These are phyloP conservation scores for Lysandra bellargus DNA, from an alignment of 2,888 invertebrate species.

Conservation along the genomic window DNA sequence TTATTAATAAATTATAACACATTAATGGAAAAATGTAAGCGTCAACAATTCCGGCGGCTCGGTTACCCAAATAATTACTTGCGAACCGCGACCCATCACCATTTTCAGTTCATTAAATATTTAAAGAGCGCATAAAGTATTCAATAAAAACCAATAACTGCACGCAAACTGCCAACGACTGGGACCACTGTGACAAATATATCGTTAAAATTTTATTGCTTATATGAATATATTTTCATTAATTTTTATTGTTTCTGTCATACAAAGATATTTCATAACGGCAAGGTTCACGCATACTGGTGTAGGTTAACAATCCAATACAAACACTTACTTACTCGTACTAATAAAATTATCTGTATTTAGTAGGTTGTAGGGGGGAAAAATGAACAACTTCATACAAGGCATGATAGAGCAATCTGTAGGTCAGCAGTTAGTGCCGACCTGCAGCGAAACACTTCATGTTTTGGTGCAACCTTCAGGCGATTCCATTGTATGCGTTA, in stretches of 20 bases:
- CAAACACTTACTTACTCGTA: no score
- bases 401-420: no score
- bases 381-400: no score
- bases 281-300: background rate
- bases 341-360: no score
- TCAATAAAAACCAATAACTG: constrained; percentile 28
- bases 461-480: background rate
- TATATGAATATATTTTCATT: constrained; percentile 1
- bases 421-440: background rate
- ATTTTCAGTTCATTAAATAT: constrained; percentile 25
- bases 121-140: constrained; percentile 11
- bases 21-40: background rate
- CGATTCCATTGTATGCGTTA: background rate
- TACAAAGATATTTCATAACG: background rate
- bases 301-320: no score
- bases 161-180: constrained; percentile 20
- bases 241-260: constrained; percentile 4
- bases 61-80: constrained; percentile 15
- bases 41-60: background rate
- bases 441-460: background rate
- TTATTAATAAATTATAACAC: background rate
- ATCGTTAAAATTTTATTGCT: constrained; percentile 10
- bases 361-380: no score
- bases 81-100: constrained; percentile 9
- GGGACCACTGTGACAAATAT: background rate